phyloP scores from a whole-genome alignment of 2,888 invertebrate genomes.

The Trissoscelio sp. region DNA sequence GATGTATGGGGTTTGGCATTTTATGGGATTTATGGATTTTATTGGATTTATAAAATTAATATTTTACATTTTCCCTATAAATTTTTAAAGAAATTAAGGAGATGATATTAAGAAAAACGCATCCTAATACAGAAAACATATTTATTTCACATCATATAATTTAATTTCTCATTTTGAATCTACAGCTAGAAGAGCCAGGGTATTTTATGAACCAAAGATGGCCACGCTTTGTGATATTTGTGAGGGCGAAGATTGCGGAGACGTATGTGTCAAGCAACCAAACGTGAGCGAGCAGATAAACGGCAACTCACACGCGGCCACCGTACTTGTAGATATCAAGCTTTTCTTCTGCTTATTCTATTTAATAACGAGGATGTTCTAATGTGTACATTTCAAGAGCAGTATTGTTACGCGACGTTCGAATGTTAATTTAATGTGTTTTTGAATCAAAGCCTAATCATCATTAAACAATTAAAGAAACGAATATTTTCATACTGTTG shows the following conservation, averaged over 20 bases:
- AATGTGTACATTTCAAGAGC: slow-evolving; percentile 34
- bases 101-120: too few species aligned
- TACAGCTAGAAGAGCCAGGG: slow-evolving; percentile 90
- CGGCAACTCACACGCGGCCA: slow-evolving; percentile 34
- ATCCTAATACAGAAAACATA: too few species aligned
- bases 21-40: too few species aligned
- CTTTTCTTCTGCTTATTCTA: slow-evolving; percentile 53
- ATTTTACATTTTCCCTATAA: too few species aligned
- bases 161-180: too few species aligned
- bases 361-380: slow-evolving; percentile 48
- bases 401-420: slow-evolving; percentile 38
- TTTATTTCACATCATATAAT: too few species aligned
- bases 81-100: too few species aligned
- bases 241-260: slow-evolving; percentile 87
- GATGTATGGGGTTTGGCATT: too few species aligned
- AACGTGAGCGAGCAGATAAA: slow-evolving; percentile 67
- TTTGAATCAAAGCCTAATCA: slow-evolving; percentile 11
- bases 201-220: slow-evolving; percentile 90
- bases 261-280: slow-evolving; percentile 81
- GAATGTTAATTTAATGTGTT: slow-evolving; percentile 42
- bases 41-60: too few species aligned
- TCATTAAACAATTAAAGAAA: background rate
- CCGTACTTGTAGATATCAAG: slow-evolving; percentile 57
- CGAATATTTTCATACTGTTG: slow-evolving; percentile 12
- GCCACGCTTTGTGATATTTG: slow-evolving; percentile 93